Base-by-base conservation (phyloP, 2,797 vertebrate species). In the Alcedo quadribrachys region DNA sequence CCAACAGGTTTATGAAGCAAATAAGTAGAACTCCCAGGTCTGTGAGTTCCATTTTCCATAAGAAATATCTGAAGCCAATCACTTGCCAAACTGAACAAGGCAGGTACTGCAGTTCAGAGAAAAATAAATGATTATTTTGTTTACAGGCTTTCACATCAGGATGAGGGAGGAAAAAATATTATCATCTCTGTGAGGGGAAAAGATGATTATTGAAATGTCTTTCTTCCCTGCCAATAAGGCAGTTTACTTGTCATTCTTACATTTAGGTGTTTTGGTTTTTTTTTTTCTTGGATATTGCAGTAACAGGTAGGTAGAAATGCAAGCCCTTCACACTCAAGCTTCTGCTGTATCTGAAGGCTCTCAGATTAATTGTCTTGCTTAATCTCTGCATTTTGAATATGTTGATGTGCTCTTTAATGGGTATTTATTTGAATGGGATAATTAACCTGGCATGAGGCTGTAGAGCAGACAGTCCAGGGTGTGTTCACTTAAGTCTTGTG, bases 1-100 rank as follows among this genome's bases (percentile, higher is more conserved):
- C 37, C 46, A 85, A 85, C 77, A 79, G 51, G 55, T 89, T 95
- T 95, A 85, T 93, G 87, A 92, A 87, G 73, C 32, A 85, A 90
- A 67, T 78, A 79, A 90, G 68, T 75, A 57, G 55, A 89, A 70
- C 48, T 66, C 45, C 20, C 16, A 30, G 60, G 77, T 67, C 45
- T 57, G 57, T 20, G 32, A 87, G 65, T 89, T 81, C 42, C 25
- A 27, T 93, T 81, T 91, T 30, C 51, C 22, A 20, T 12, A 48
- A 83, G 89, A 75, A 68, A 37, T 11, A 5, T 8, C 48, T 84
- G 57, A 45, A 91, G 62, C 57, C 57, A 19, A 9, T 82, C 46
- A 4, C 33, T 42, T 95, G 62, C 62, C 70, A 35, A 63, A 57
- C 32, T 0, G 8, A 85, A 7, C 15, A 10, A 54, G 42, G 55